Evolutionary conservation across 1,140 invertebrate genomes (phyloP), one percentile per base, ranked within the genome.

Genomic region (Camponotus pennsylvanicus): DNA sequence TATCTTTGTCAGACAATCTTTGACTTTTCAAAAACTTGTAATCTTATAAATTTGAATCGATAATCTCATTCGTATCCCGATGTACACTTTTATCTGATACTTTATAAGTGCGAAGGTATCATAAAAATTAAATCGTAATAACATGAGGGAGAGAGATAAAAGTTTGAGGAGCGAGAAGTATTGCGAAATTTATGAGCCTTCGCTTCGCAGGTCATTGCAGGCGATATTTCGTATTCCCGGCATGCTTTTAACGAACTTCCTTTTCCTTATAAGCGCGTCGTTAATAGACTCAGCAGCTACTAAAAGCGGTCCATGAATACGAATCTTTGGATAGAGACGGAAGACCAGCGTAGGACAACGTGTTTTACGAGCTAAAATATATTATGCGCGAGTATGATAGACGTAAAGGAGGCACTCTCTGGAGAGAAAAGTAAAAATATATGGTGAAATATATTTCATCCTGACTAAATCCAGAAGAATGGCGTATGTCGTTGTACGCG

Each of bases 141-240:
- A 83, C 69, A 55, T 78, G 59, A 63, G 27, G 18, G 63, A 86
- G 79, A 86, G 76, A 69, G 84, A 80, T 80, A 69, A 80, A 86
- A 78, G 64, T 79, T 79, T 70, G 40, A 59, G 64, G 40, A 27
- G 84, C 64, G 45, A 11, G 34, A 37, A 69, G 63, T 69, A 86
- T 86, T 77, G 73, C 76, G 59, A 85, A 85, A 85, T 85, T 85
- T 86, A 79, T 79, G 84, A 86, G 61, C 52, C 64, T 34, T 79
- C 75, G 64, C 75, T 86, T 40, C 52, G 66, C 75, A 69, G 75
- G 75, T 79, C 84, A 85, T 73, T 78, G 45, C 45, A 66, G 82
- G 64, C 84, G 84, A 79, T 86, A 86, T 79, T 86, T 79, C 84
- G 84, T 79, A 86, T 86, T 78, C 84, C 11, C 76, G 84, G 75